Base-by-base conservation (phyloP, 2,113 vertebrate species). In the Cyanoderma ruficeps region DNA sequence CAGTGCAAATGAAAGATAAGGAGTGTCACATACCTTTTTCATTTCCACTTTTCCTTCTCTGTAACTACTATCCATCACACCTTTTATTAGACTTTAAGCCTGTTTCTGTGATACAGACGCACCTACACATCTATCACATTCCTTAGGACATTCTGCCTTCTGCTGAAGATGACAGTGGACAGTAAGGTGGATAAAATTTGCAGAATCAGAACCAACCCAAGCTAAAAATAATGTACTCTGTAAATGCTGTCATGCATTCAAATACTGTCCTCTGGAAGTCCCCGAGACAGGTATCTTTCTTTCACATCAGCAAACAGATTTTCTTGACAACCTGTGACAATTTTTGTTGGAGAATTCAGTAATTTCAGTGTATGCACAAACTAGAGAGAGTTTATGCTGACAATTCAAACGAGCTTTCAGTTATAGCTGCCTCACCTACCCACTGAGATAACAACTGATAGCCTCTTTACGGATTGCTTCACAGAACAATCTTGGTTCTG, bases 71-170 rank as follows among this genome's bases (percentile, higher is more conserved):
- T 52, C 30, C 33, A 75, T 22, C 53, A 64, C 15, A 79, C 15
- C 31, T 63, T 49, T 57, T 37, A 41, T 2, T 13, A 25, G 15
- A 65, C 41, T 77, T 64, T 3, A 20, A 60, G 46, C 9, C 28
- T 55, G 10, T 23, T 80, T 75, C 78, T 55, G 39, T 42, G 31
- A 89, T 7, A 52, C 13, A 28, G 20, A 50, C 0, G 1, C 18
- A 57, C 3, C 6, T 61, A 22, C 15, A n/a, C 2, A 2, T 2
- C 0, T 7, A 63, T 59, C 13, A 21, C 33, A 17, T 47, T 47
- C 7, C 42, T 75, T 3, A 33, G 65, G 11, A 59, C 0, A 1
- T 63, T 13, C 33, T 55, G 25, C n/a, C 56, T 37, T 53, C 60
- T 63, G 42, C 57, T 68, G 44, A 75, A 83, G 37, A 53, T 1